phyloP scores from a whole-genome alignment of 2,888 invertebrate genomes.

The Andrena bicolor region DNA sequence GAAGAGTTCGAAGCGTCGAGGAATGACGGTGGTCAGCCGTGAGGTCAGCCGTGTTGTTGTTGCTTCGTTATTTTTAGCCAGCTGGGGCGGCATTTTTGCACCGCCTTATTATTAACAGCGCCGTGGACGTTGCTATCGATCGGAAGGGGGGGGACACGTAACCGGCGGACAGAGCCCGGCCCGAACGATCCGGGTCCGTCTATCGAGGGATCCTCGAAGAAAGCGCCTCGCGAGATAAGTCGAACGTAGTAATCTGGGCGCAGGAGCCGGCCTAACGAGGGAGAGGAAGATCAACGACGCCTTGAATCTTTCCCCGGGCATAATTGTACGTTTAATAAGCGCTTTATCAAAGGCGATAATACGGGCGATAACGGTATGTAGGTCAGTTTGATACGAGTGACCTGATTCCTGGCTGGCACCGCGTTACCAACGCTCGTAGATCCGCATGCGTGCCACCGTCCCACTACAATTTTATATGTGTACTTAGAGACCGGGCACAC shows the following conservation, averaged over 20 bases:
- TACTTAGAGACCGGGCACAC: slow-evolving; percentile 30
- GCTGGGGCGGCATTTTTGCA: slow-evolving; percentile 62
- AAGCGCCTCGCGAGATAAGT: not conserved
- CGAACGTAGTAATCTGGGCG: no score
- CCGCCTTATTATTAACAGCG: slow-evolving; percentile 68
- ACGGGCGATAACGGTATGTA: slow-evolving; percentile 82
- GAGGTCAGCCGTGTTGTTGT: slow-evolving; percentile 77
- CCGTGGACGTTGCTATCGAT: slow-evolving; percentile 39
- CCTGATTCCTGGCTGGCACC: slow-evolving; percentile 79
- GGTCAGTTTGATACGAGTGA: slow-evolving; percentile 84
- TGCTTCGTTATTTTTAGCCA: slow-evolving; percentile 76
- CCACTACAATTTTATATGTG: slow-evolving; percentile 49
- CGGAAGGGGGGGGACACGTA: slow-evolving; percentile 50
- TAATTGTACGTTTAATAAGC: slow-evolving; percentile 82
- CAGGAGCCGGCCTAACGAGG: not conserved
- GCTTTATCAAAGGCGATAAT: slow-evolving; percentile 82
- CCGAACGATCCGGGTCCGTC: not conserved
- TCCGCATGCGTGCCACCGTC: slow-evolving; percentile 72
- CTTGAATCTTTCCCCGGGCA: slow-evolving; percentile 75
- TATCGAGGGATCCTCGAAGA: not conserved
- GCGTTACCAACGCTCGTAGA: slow-evolving; percentile 69
- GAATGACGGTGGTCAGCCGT: slow-evolving; percentile 78
- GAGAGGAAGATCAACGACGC: slow-evolving; percentile 52
- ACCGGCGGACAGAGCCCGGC: slow-evolving; percentile 32
- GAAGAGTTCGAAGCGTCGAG: slow-evolving; percentile 80